Percentiles rank a stretch among this genome's conserved stretches.
phyloP scores from a whole-genome alignment of 1,140 invertebrate genomes.

The Lucilia cuprina region DNA sequence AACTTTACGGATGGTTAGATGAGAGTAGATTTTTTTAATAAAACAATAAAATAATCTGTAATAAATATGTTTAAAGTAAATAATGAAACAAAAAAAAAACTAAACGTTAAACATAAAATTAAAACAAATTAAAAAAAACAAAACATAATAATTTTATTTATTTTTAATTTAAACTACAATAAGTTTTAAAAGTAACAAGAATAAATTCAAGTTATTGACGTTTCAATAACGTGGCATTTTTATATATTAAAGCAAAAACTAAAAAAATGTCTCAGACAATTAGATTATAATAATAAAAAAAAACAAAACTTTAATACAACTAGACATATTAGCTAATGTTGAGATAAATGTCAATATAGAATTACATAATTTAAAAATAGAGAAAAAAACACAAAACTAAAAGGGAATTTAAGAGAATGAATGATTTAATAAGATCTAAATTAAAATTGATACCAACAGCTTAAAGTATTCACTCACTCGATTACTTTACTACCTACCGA shows the following conservation, averaged over 20 bases:
- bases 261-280: neutral
- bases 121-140: neutral
- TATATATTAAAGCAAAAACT: neutral
- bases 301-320: no score
- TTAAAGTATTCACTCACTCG: no score
- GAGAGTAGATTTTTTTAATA: neutral
- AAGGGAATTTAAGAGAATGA: no score
- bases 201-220: conserved; percentile 12
- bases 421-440: no score
- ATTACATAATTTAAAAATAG: neutral
- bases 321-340: neutral
- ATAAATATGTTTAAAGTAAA: no score
- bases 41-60: neutral
- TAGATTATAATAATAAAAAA: no score
- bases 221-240: neutral
- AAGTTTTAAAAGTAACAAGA: neutral
- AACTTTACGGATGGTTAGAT: conserved; percentile 17
- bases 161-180: neutral
- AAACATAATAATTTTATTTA: neutral
- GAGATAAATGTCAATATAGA: neutral
- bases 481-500: no score
- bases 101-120: neutral
- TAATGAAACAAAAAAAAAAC: no score
- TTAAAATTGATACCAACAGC: no score
- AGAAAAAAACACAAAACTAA: no score